A percentile compares a stretch with the other conserved stretches of the same genome.
These are phyloP conservation scores for Ammospiza nelsoni DNA, from an alignment of 2,113 vertebrate genomes.

Conservation along the genomic window DNA sequence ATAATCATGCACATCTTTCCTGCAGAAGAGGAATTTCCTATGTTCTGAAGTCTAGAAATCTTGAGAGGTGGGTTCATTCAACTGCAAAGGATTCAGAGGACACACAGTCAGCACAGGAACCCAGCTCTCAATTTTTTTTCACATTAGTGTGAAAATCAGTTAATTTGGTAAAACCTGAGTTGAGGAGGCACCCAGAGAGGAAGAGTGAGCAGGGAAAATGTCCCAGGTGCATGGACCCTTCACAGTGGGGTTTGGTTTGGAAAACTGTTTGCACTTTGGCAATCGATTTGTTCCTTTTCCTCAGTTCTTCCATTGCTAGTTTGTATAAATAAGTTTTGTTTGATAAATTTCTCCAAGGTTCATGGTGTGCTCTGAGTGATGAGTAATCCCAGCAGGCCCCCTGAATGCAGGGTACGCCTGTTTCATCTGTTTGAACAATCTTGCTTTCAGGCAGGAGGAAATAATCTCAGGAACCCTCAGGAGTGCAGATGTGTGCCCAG, in stretches of 20 bases:
- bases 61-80: not conserved
- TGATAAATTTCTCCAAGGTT: not conserved
- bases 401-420: not conserved
- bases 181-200: not conserved
- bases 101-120: not conserved
- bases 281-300: not conserved
- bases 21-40: not conserved
- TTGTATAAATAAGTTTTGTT: not conserved
- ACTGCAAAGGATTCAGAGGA: not conserved
- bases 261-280: not conserved
- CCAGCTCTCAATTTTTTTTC: not conserved
- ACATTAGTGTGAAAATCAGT: not conserved
- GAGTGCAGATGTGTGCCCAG: not conserved
- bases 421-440: not conserved
- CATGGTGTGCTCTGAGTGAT: not conserved
- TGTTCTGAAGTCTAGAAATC: not conserved
- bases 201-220: not conserved
- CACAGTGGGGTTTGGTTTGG: not conserved
- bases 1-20: not conserved
- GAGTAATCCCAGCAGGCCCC: not conserved
- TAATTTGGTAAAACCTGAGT: not conserved
- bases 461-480: not conserved
- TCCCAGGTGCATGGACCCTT: not conserved
- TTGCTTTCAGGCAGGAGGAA: not conserved
- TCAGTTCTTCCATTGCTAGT: not conserved